Percentiles rank a stretch among this genome's conserved stretches.
These are phyloP conservation scores for Macrotrachela quadricornifera DNA, from an alignment of 1,140 invertebrate genomes.

Conservation along the genomic window DNA sequence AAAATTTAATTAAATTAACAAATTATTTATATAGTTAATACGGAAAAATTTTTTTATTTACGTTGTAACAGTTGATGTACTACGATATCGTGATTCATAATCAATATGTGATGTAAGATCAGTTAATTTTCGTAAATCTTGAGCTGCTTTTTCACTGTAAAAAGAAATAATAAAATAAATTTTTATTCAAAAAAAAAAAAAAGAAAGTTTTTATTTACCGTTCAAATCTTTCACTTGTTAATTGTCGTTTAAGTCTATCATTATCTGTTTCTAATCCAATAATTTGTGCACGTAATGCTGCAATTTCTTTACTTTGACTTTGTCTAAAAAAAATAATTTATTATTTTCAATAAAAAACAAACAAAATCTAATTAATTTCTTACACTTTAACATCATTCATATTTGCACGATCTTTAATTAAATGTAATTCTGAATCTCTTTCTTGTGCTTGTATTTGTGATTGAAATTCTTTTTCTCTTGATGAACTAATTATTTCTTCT, in stretches of 20 bases:
- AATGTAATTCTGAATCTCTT: slow-evolving; percentile 24
- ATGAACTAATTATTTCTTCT: slow-evolving; percentile 23
- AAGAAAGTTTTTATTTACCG: slow-evolving; percentile 6
- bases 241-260: slow-evolving; percentile 23
- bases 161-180: too few relatives aligned
- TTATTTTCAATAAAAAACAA: neutral
- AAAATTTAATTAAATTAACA: too few relatives aligned
- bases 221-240: slow-evolving; percentile 30
- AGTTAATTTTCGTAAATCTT: slow-evolving; percentile 5
- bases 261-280: slow-evolving; percentile 28
- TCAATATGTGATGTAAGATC: neutral
- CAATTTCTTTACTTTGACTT: slow-evolving; percentile 25
- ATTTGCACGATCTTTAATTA: slow-evolving; percentile 25
- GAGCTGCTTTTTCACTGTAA: neutral
- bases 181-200: neutral
- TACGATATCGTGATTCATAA: too few relatives aligned
- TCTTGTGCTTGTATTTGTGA: slow-evolving; percentile 23
- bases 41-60: too few relatives aligned
- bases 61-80: too few relatives aligned
- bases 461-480: slow-evolving; percentile 28
- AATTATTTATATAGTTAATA: too few relatives aligned
- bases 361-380: slow-evolving; percentile 7
- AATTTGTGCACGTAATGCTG: slow-evolving; percentile 21
- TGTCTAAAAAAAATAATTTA: slow-evolving; percentile 16
- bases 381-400: slow-evolving; percentile 30